phyloP scores from a whole-genome alignment of 2,113 vertebrate species.

The Notothenia rossii region DNA sequence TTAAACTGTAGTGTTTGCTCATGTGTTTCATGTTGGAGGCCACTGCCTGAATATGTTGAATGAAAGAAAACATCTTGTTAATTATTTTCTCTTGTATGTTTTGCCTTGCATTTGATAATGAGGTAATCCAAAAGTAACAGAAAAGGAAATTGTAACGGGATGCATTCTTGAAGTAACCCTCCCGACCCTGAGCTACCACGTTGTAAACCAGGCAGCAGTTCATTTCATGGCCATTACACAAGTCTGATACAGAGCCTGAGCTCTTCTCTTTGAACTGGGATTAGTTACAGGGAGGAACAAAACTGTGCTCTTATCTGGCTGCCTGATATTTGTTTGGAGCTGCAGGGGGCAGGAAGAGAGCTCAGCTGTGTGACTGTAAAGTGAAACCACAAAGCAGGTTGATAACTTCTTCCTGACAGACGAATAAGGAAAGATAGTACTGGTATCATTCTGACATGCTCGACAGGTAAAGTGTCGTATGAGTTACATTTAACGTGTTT shows the following conservation, averaged over 20 bases:
- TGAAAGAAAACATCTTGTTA: too few relatives aligned
- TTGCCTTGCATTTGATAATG: too few relatives aligned
- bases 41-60: too few relatives aligned
- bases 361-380: constrained; percentile 30
- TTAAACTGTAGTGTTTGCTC: too few relatives aligned
- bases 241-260: constrained; percentile 35
- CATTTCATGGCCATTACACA: constrained; percentile 72
- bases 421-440: constrained; percentile 31
- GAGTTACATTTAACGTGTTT: not conserved
- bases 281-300: constrained; percentile 64
- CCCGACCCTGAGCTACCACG: too few relatives aligned
- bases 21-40: too few relatives aligned
- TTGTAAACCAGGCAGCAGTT: constrained; percentile 30
- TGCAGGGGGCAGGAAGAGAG: constrained; percentile 16
- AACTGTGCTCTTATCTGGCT: constrained; percentile 62
- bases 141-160: too few relatives aligned
- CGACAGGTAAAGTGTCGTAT: constrained; percentile 47
- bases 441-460: constrained; percentile 21
- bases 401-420: constrained; percentile 43
- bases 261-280: constrained; percentile 70
- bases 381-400: constrained; percentile 22
- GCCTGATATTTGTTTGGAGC: constrained; percentile 43
- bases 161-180: too few relatives aligned
- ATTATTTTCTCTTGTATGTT: too few relatives aligned
- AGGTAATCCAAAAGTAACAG: too few relatives aligned